phyloP scores from a whole-genome alignment of 2,797 vertebrate genomes.

The Karalla daura region DNA sequence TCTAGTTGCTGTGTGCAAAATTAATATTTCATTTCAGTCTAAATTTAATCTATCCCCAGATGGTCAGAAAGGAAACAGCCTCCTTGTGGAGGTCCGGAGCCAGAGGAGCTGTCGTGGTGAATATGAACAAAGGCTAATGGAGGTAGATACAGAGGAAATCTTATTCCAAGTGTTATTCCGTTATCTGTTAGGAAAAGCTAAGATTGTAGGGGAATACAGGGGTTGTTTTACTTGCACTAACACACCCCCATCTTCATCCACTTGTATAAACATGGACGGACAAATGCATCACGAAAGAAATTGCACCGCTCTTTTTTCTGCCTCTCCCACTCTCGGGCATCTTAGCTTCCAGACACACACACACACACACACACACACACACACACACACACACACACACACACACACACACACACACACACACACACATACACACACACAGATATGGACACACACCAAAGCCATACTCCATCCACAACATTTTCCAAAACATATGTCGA shows the following conservation, averaged over 20 bases:
- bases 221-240: constrained; percentile 62
- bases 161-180: constrained; percentile 79
- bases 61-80: constrained; percentile 51
- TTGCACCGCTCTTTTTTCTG: constrained; percentile 30
- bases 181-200: constrained; percentile 66
- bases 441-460: constrained; percentile 16
- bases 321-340: constrained; percentile 15
- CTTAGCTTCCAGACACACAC: constrained; percentile 10
- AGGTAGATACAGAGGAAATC: constrained; percentile 63
- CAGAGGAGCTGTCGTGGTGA: constrained; percentile 65
- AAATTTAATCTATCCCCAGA: constrained; percentile 77
- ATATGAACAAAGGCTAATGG: constrained; percentile 75
- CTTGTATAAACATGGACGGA: constrained; percentile 52
- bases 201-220: constrained; percentile 61
- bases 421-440: not conserved
- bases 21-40: constrained; percentile 83
- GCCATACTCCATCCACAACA: constrained; percentile 44
- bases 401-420: not conserved
- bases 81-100: constrained; percentile 49
- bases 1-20: constrained; percentile 75
- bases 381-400: constrained; percentile 2
- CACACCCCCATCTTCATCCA: constrained; percentile 41
- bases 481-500: constrained; percentile 79
- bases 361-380: not conserved
- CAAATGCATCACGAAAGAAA: constrained; percentile 45